Conservation (phyloP, 2,797 vertebrate species). For the Threskiornis aethiopicus region DNA sequence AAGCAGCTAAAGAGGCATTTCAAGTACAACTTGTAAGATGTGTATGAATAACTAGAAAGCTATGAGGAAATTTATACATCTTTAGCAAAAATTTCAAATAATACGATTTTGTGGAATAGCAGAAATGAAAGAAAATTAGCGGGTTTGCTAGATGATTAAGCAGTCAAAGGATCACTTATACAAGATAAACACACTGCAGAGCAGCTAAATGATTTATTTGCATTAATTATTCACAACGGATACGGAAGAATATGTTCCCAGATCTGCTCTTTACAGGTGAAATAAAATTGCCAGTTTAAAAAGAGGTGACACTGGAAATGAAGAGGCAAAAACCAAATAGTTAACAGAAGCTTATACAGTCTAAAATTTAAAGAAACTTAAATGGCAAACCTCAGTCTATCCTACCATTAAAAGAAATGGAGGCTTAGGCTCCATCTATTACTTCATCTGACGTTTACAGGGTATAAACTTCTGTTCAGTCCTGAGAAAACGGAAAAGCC, state of each 20-base stretch:
- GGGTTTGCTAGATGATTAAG: neutral
- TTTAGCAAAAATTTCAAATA: neutral
- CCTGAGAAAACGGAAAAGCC: neutral
- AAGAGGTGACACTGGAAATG: neutral
- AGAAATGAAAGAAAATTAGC: conserved; percentile 10
- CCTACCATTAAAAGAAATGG: neutral
- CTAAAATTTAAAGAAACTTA: neutral
- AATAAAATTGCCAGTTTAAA: neutral
- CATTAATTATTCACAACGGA: neutral
- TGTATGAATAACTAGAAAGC: neutral
- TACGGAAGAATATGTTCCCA: neutral
- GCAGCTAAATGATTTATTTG: neutral
- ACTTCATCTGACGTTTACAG: neutral
- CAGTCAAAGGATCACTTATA: neutral
- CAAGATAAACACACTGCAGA: conserved; percentile 2
- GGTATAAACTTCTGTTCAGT: neutral
- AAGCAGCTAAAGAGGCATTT: neutral
- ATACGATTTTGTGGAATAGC: neutral
- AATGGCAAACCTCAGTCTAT: neutral
- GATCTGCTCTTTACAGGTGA: neutral
- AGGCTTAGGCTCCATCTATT: neutral
- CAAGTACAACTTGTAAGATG: neutral
- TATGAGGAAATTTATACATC: neutral
- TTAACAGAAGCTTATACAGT: neutral
- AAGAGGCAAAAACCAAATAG: neutral